These are phyloP conservation scores for Hippocampus zosterae DNA, from an alignment of 2,113 vertebrate species.

Conservation along the genomic window DNA sequence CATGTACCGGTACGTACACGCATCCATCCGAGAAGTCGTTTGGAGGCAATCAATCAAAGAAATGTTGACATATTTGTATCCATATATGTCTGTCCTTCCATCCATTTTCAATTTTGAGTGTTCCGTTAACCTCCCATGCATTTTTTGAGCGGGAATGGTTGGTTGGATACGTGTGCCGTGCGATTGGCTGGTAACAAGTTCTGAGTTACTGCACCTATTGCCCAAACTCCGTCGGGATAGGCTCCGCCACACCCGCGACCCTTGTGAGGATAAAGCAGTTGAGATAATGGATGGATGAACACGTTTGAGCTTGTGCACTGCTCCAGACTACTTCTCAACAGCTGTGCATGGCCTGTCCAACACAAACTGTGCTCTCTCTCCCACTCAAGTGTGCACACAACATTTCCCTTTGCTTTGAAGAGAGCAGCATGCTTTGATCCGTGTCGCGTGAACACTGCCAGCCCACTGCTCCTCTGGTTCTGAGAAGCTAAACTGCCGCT, in stretches of 20 bases:
- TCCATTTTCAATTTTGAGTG: not conserved
- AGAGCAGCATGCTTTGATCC: slow-evolving; percentile 54
- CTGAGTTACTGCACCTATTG: no score
- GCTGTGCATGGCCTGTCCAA: slow-evolving; percentile 60
- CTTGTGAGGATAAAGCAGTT: no score
- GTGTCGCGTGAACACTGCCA: slow-evolving; percentile 52
- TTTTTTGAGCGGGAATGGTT: no score
- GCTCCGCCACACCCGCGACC: no score
- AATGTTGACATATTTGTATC: not conserved
- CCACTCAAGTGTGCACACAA: slow-evolving; percentile 26
- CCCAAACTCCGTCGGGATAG: no score
- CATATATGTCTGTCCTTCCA: not conserved
- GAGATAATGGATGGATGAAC: not conserved
- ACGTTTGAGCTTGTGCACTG: slow-evolving; percentile 44
- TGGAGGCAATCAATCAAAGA: not conserved
- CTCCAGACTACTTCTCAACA: slow-evolving; percentile 53
- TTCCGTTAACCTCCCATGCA: not conserved
- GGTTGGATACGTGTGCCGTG: no score
- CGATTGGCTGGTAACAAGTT: no score
- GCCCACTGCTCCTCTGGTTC: slow-evolving; percentile 45
- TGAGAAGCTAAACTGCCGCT: slow-evolving; percentile 43
- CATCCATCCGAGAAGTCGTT: not conserved
- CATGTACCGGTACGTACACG: slow-evolving; percentile 9
- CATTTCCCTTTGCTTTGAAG: slow-evolving; percentile 57
- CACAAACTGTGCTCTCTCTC: slow-evolving; percentile 38